phyloP scores from a whole-genome alignment of 2,888 invertebrate genomes.

The Exephanes ischioxanthus region DNA sequence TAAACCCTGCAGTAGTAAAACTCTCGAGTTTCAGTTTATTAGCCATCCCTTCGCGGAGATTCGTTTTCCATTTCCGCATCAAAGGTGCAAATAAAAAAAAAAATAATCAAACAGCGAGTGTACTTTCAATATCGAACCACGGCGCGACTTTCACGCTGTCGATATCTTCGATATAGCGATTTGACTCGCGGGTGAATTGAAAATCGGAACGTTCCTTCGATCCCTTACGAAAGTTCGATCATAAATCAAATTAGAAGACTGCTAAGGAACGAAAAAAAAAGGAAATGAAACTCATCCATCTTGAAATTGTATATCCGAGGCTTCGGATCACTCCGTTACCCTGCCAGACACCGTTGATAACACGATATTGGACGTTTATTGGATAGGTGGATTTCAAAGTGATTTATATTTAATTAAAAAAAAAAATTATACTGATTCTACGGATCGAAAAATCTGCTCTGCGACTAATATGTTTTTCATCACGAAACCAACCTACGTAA shows the following conservation, averaged over 20 bases:
- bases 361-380: neutral
- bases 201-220: neutral
- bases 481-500: neutral
- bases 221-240: neutral
- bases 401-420: neutral
- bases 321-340: neutral
- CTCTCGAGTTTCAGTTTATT: neutral
- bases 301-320: neutral
- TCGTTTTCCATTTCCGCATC: constrained; percentile 20
- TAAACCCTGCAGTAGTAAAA: neutral
- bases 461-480: neutral
- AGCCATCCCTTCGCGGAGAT: neutral
- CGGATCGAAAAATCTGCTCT: neutral
- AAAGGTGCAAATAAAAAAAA: neutral
- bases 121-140: constrained; percentile 5
- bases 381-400: neutral
- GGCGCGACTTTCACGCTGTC: neutral
- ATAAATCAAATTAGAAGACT: neutral
- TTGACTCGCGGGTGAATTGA: neutral
- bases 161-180: constrained; percentile 3
- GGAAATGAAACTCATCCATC: neutral
- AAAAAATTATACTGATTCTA: neutral
- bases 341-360: neutral
- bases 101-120: neutral
- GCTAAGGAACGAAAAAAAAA: neutral